Percentiles rank a stretch among this genome's conserved stretches.
phyloP scores from a whole-genome alignment of 2,888 invertebrate genomes.

The Cheilosia soror region DNA sequence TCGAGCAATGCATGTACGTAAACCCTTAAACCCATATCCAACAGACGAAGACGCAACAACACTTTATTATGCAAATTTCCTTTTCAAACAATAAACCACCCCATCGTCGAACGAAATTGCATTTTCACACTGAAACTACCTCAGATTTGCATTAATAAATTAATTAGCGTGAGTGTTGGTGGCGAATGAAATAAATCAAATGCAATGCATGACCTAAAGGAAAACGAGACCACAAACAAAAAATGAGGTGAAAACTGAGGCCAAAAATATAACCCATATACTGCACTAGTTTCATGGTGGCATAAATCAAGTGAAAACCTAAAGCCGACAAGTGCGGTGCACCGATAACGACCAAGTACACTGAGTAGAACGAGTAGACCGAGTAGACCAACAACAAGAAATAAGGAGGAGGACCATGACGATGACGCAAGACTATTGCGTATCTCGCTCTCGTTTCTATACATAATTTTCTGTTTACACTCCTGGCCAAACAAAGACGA shows the following conservation, averaged over 20 bases:
- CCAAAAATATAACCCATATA: slow-evolving; percentile 3
- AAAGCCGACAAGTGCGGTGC: slow-evolving; percentile 58
- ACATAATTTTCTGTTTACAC: not conserved
- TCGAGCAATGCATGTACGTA: not conserved
- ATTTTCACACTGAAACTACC: slow-evolving; percentile 37
- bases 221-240: slow-evolving; percentile 1
- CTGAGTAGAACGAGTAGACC: not conserved
- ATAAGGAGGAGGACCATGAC: slow-evolving; percentile 38
- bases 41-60: slow-evolving; percentile 29
- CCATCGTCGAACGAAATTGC: slow-evolving; percentile 20
- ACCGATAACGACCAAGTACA: slow-evolving; percentile 25
- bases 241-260: slow-evolving; percentile 1
- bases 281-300: slow-evolving; percentile 58
- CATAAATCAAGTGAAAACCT: slow-evolving; percentile 65
- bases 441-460: slow-evolving; percentile 22
- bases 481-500: slow-evolving; percentile 49
- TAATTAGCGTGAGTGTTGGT: slow-evolving; percentile 30
- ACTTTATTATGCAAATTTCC: slow-evolving; percentile 48
- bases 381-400: not conserved
- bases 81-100: slow-evolving; percentile 14
- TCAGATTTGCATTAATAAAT: slow-evolving; percentile 66
- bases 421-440: slow-evolving; percentile 67
- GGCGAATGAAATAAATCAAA: slow-evolving; percentile 37
- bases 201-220: slow-evolving; percentile 38
- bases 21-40: slow-evolving; percentile 7